These are phyloP conservation scores for Phorcus lineatus DNA, from an alignment of 2,888 invertebrate genomes.

Conservation along the genomic window DNA sequence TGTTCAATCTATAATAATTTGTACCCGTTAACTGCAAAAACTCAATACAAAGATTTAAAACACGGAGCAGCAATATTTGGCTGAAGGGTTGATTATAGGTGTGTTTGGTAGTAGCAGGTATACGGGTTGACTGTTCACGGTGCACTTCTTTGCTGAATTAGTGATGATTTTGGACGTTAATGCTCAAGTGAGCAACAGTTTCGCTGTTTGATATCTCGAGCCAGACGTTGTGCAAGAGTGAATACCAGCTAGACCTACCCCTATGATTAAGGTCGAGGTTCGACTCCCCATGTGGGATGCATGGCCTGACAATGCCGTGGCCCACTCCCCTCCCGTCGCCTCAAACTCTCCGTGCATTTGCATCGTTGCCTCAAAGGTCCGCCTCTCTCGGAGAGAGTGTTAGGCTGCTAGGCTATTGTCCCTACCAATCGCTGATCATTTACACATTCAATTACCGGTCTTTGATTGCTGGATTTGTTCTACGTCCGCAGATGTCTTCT, in stretches of 20 bases:
- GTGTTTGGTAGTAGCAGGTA: too few species aligned
- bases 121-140: too few species aligned
- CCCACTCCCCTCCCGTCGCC: neutral
- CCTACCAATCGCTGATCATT: neutral
- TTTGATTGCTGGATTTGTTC: slow-evolving; percentile 1
- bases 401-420: neutral
- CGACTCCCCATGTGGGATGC: too few species aligned
- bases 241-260: neutral
- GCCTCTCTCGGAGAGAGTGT: neutral
- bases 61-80: too few species aligned
- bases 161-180: neutral
- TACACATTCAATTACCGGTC: slow-evolving; percentile 18
- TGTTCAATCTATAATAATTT: too few species aligned
- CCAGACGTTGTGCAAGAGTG: neutral
- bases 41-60: too few species aligned
- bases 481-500: neutral
- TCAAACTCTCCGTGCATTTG: neutral
- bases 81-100: too few species aligned
- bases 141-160: too few species aligned
- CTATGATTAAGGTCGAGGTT: too few species aligned
- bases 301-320: too few species aligned
- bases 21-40: too few species aligned
- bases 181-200: neutral
- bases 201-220: too few species aligned
- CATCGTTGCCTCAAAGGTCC: neutral